These are phyloP conservation scores for Aproaerema taeniolella DNA, from an alignment of 2,888 invertebrate species.

Conservation along the genomic window DNA sequence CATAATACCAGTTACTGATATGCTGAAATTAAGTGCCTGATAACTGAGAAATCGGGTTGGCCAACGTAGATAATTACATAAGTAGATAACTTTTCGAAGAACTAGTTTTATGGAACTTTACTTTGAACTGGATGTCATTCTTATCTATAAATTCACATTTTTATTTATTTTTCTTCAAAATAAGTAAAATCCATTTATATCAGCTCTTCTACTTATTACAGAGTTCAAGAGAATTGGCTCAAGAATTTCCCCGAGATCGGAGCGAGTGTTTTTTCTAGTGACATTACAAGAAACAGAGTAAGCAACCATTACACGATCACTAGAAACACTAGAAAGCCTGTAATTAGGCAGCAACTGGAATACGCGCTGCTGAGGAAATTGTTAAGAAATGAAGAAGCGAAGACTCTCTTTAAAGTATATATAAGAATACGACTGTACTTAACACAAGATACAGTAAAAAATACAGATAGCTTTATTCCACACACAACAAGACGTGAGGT, in stretches of 20 bases:
- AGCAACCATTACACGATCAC: constrained; percentile 7
- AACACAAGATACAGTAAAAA: constrained; percentile 5
- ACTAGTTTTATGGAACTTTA: too few relatives aligned
- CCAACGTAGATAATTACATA: too few relatives aligned
- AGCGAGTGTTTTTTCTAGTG: constrained; percentile 1
- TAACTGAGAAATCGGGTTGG: too few relatives aligned
- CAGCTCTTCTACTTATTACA: neutral
- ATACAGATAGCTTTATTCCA: constrained; percentile 1
- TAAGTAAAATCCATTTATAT: neutral
- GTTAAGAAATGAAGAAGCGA: constrained; percentile 9
- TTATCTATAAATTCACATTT: too few relatives aligned
- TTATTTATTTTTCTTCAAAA: neutral
- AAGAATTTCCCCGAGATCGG: neutral
- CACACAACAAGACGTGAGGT: too few relatives aligned
- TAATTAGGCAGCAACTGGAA: constrained; percentile 10
- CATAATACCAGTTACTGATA: too few relatives aligned
- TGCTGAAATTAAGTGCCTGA: too few relatives aligned
- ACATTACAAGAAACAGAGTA: constrained; percentile 7
- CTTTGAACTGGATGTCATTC: too few relatives aligned
- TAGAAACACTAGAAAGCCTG: constrained; percentile 7
- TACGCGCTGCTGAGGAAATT: constrained; percentile 9
- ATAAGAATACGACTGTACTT: too few relatives aligned
- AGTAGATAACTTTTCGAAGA: too few relatives aligned
- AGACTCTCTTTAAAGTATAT: too few relatives aligned
- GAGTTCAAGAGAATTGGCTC: too few relatives aligned